Evolutionary conservation across 2,888 invertebrate genomes (phyloP), one percentile per base, ranked within the genome.

Genomic region (Unio pictorum): DNA sequence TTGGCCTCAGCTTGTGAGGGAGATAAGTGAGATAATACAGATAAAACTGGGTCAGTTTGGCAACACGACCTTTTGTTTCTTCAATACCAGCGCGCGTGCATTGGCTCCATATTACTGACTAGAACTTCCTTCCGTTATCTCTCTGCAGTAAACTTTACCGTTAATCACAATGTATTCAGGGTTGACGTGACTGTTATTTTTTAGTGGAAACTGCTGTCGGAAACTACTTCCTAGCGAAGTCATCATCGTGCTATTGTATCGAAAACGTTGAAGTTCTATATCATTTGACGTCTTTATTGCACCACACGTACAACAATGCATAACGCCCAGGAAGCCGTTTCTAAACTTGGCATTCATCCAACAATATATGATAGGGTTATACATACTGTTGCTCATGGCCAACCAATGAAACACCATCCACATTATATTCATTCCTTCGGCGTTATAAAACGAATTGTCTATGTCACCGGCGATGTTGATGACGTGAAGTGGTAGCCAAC

Each of bases 301-400:
- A 65, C 82, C 81, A 71, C 82, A 84, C 0, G 79, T 75, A 56
- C 79, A 76, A 63, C 78, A 76, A 34, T 71, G 74, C 64, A 84
- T 73, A 54, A 80, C 82, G 64, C 73, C 75, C 20, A 75, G 57
- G 68, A 85, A 85, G 57, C 85, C 85, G 56, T 81, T 77, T 55
- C 85, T 72, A 67, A 81, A 85, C 68, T 96, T 95, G 77, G 95
- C 95, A 91, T 97, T 97, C 96, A 97, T 96, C 95, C 96, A 97
- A 91, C 96, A 97, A 75, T 97, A 97, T 81, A 97, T 96, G 87
- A 97, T 96, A 34, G 97, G 97, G 91, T 97, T 97, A 91, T 96
- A 96, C 95, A 96, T 96, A 76, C 96, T 96, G 91, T 97, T 97
- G 90, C 96, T 96, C 97, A 97, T 97, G 18, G 97, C 97, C 68